Percentiles rank a stretch among this genome's conserved stretches.
Conservation (phyloP, 2,797 vertebrate species). For the Lutjanus campechanus region DNA sequence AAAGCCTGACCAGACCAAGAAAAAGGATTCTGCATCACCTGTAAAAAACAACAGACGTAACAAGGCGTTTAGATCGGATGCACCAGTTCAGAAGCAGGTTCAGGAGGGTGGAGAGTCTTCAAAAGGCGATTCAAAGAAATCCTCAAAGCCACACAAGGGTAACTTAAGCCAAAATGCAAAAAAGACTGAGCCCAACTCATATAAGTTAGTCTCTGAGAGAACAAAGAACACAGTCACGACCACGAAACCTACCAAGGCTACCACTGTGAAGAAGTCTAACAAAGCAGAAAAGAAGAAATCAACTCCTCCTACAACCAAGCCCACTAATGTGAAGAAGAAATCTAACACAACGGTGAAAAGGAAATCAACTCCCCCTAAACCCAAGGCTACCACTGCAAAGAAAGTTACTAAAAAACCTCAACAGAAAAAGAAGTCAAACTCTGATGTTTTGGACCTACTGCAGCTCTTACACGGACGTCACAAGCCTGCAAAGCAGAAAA, state of each 20-base stretch:
- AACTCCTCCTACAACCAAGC: conserved; percentile 39
- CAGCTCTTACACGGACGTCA: conserved; percentile 65
- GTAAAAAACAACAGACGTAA: conserved; percentile 32
- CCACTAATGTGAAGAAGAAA: conserved; percentile 34
- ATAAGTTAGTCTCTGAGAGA: conserved; percentile 48
- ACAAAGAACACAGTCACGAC: conserved; percentile 22
- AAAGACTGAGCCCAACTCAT: conserved; percentile 18
- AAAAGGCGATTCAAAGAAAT: conserved; percentile 38
- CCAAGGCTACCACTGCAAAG: conserved; percentile 42
- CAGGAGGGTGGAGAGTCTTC: conserved; percentile 13
- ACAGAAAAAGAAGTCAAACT: conserved; percentile 51
- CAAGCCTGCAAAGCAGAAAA: conserved; percentile 55
- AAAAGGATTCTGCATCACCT: conserved; percentile 37
- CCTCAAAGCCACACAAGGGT: conserved; percentile 26
- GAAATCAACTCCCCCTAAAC: conserved; percentile 41
- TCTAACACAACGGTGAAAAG: conserved; percentile 36
- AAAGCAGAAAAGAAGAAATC: conserved; percentile 38
- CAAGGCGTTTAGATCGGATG: conserved; percentile 52
- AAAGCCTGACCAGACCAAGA: conserved; percentile 47
- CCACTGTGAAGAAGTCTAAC: conserved; percentile 25
- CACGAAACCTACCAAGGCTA: conserved; percentile 40
- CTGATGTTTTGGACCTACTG: conserved; percentile 77
- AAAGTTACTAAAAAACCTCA: conserved; percentile 47
- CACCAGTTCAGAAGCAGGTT: conserved; percentile 46
- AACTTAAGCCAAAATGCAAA: conserved; percentile 37